Evolutionary conservation across 2,113 vertebrate species (phyloP), one percentile per base, ranked within the genome.

Genomic region (Brachyhypopomus gauderio): DNA sequence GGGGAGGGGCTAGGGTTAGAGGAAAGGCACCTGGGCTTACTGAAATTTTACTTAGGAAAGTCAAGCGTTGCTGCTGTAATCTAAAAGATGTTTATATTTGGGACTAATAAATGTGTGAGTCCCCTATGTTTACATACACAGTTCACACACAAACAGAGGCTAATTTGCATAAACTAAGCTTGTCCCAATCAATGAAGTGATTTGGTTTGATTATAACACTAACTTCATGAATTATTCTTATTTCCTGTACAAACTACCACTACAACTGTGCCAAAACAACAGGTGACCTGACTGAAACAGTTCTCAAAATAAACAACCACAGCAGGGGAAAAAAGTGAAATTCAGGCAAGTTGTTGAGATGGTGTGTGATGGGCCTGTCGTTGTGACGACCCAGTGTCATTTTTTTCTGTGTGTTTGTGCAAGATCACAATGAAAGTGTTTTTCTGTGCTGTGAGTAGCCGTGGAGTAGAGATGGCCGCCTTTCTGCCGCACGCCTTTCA

Each of bases 391-490:
- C 22, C 23, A 23, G n/a, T 12, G 7, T 36, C 19, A 17, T 19
- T 30, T 25, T 63, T 77, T 66, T 45, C n/a, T 19, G 60, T 52
- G 45, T 52, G 60, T 38, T n/a, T 72, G 55, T 66, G 70, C 23
- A 59, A 66, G 72, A 22, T 70, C 77, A 79, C 77, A 56, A 66
- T 69, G 69, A 79, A 66, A 56, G 38, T 77, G 79, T 78, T 84
- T 71, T 84, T 84, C 82, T 69, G 34, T 30, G 52, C 74, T 79
- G 77, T 63, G 25, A 34, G 75, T 75, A 77, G 72, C 72, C 63
- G 27, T 63, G 72, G 77, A 72, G 36, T 38, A 3, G 63, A 74
- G 22, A 62, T 48, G 63, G 70, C 62, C 22, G 72, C 77, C 69
- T 80, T 82, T 17, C 72, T 22, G 67, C 73, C 77, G 74, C 79